Conservation (phyloP, 37 sponge, comb jelly and placozoan species). For the Theonella swinhoei region DNA sequence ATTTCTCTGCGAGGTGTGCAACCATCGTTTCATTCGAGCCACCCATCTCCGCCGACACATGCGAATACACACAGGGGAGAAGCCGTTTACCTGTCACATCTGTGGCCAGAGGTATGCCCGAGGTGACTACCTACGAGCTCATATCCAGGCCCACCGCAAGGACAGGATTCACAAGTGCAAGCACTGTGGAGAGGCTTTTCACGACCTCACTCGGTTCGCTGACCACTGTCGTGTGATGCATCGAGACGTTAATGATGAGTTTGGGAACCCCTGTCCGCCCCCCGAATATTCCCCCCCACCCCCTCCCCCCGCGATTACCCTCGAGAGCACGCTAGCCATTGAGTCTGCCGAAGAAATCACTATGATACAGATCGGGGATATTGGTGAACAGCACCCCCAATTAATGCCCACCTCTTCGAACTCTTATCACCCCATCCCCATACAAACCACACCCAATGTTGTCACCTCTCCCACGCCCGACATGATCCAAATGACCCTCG, state of each 20-base stretch:
- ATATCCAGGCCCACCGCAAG: slow-evolving; percentile 69
- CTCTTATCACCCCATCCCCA: neutral
- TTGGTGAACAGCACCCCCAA: neutral
- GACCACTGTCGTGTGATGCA: slow-evolving; percentile 69
- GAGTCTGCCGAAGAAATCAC: slow-evolving; percentile 27
- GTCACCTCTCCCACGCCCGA: neutral
- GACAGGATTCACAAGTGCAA: slow-evolving; percentile 74
- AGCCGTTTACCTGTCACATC: slow-evolving; percentile 79
- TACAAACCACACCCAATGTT: neutral
- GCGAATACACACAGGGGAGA: slow-evolving; percentile 82
- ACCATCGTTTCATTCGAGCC: slow-evolving; percentile 64
- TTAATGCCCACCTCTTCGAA: neutral
- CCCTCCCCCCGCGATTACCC: neutral
- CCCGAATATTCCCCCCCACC: slow-evolving; percentile 41
- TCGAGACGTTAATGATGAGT: slow-evolving; percentile 51
- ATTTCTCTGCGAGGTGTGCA: slow-evolving; percentile 63
- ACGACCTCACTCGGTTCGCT: slow-evolving; percentile 70
- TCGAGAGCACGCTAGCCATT: neutral
- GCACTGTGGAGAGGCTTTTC: slow-evolving; percentile 75
- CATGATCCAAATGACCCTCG: slow-evolving; percentile 17
- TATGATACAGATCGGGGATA: neutral
- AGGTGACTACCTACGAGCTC: slow-evolving; percentile 75
- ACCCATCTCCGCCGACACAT: slow-evolving; percentile 73
- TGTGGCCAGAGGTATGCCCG: slow-evolving; percentile 75
- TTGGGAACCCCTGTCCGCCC: slow-evolving; percentile 49